These are phyloP conservation scores for Magallana nippona DNA, from an alignment of 2,888 invertebrate genomes.

Conservation along the genomic window DNA sequence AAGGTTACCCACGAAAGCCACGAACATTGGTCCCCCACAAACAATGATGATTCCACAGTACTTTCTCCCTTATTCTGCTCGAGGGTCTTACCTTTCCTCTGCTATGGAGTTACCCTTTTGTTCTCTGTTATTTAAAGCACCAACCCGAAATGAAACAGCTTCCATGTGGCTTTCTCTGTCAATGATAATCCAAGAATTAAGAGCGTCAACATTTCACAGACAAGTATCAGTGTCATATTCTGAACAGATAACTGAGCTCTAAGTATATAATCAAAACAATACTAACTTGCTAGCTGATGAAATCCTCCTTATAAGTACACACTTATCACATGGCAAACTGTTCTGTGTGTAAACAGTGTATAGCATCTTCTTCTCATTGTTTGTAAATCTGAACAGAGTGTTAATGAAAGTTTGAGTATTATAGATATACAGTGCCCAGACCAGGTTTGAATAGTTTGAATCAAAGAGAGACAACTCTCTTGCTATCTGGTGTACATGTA, in stretches of 20 bases:
- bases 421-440: no score
- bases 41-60: no score
- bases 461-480: no score
- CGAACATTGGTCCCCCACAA: no score
- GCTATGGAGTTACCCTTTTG: not conserved
- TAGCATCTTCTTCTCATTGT: conserved; percentile 53
- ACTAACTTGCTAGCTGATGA: conserved; percentile 63
- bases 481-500: no score
- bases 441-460: no score
- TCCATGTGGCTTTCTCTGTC: not conserved
- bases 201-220: no score
- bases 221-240: no score
- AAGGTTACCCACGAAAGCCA: no score
- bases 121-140: conserved; percentile 18
- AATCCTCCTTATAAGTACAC: conserved; percentile 67
- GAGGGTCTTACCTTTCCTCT: not conserved
- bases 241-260: not conserved
- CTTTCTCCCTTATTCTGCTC: no score
- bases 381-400: conserved; percentile 63
- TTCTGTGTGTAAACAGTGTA: conserved; percentile 71
- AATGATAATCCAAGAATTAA: not conserved
- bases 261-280: not conserved
- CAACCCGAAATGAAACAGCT: not conserved
- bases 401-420: no score
- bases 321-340: conserved; percentile 63